A percentile compares a stretch with the other conserved stretches of the same genome.
These are phyloP conservation scores for Helicolenus hilgendorfi DNA, from an alignment of 2,797 vertebrate species.

Conservation along the genomic window DNA sequence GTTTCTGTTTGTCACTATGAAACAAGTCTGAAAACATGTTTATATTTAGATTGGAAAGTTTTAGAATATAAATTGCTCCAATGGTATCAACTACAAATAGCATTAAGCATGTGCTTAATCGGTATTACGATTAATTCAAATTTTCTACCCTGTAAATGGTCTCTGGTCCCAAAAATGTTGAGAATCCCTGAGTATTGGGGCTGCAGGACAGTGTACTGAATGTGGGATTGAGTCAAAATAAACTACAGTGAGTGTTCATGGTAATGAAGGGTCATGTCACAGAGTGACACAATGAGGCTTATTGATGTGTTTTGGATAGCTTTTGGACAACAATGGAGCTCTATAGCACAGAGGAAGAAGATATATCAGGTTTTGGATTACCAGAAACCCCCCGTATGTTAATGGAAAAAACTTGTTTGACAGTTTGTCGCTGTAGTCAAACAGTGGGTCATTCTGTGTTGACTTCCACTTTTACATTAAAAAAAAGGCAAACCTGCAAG, in stretches of 20 bases:
- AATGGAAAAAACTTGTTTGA: not conserved
- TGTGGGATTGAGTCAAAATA: not conserved
- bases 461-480: slow-evolving; percentile 34
- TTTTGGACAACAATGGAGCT: not conserved
- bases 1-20: too few relatives aligned
- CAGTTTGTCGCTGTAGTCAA: not conserved
- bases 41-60: too few relatives aligned
- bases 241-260: not conserved
- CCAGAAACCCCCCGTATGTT: not conserved
- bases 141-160: too few relatives aligned
- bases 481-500: not conserved
- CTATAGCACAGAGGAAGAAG: not conserved
- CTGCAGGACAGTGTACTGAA: not conserved
- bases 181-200: not conserved
- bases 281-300: not conserved
- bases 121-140: too few relatives aligned
- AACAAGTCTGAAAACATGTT: too few relatives aligned
- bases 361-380: too few relatives aligned
- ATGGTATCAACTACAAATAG: too few relatives aligned
- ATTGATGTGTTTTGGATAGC: too few relatives aligned
- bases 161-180: too few relatives aligned
- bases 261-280: not conserved
- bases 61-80: too few relatives aligned
- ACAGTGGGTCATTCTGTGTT: not conserved
- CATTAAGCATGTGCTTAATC: too few relatives aligned